Evolutionary conservation across 2,797 vertebrate species (phyloP).

Genomic region (Scolopax bukidnonensis): DNA sequence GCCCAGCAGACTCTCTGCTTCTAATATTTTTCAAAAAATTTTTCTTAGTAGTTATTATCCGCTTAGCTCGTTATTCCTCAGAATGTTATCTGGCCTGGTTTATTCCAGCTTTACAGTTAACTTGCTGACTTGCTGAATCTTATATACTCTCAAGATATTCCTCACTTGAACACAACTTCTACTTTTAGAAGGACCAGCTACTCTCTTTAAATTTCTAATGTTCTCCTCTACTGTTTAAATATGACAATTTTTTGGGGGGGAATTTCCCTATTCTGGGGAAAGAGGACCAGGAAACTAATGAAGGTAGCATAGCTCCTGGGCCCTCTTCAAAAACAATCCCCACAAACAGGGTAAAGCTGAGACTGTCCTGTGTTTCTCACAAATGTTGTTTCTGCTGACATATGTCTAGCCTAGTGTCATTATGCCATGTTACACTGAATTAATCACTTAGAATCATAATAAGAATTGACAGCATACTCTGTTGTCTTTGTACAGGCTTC

Average conservation of each 20-base stretch:
- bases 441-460: conserved; percentile 50
- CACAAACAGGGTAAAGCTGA: neutral
- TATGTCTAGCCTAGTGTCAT: conserved; percentile 39
- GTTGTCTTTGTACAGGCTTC: conserved; percentile 50
- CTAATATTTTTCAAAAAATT: neutral
- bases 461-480: conserved; percentile 42
- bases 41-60: neutral
- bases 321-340: neutral
- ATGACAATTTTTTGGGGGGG: neutral
- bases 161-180: neutral
- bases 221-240: neutral
- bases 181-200: neutral
- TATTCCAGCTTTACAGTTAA: neutral
- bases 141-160: neutral
- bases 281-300: neutral
- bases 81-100: neutral
- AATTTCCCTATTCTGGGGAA: neutral
- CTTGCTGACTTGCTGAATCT: neutral
- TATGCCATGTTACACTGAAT: conserved; percentile 55
- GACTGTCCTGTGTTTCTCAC: neutral
- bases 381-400: conserved; percentile 26
- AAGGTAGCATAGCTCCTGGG: neutral
- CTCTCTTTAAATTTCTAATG: neutral
- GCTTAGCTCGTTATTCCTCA: neutral
- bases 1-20: neutral